Percentiles rank a stretch among this genome's conserved stretches.
phyloP scores from a whole-genome alignment of 2,113 vertebrate genomes.

The Dasyprocta punctata region DNA sequence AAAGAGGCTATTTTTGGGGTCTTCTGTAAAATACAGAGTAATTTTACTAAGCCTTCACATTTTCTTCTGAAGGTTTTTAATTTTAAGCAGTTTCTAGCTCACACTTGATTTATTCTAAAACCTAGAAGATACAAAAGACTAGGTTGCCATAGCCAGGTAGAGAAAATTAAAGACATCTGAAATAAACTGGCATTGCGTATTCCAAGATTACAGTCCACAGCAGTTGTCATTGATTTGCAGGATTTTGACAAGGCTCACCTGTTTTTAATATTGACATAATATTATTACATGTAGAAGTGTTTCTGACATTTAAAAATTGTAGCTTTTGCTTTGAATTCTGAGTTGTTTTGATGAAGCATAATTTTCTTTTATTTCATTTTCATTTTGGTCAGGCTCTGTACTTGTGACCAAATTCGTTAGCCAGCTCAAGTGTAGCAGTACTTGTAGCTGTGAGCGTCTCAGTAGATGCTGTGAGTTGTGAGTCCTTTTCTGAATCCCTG shows the following conservation, averaged over 20 bases:
- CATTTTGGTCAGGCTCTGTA: neutral
- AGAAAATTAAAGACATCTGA: neutral
- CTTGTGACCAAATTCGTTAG: neutral
- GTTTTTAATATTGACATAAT: neutral
- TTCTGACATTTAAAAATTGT: neutral
- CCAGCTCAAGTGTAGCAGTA: too few species aligned
- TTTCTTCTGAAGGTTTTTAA: neutral
- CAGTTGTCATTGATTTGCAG: neutral
- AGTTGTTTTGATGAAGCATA: neutral
- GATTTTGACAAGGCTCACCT: neutral
- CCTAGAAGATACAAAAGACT: neutral
- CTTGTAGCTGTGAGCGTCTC: too few species aligned
- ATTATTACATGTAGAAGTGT: neutral
- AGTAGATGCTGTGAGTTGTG: neutral
- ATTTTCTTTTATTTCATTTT: neutral
- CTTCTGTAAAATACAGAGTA: neutral
- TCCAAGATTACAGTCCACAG: neutral
- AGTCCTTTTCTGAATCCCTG: neutral
- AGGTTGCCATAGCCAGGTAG: neutral
- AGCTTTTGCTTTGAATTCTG: neutral
- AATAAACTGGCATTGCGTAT: accelerated
- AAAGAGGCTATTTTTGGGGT: neutral
- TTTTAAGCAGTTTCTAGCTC: neutral
- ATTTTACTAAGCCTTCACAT: neutral
- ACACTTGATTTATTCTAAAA: neutral